A percentile compares a stretch with the other conserved stretches of the same genome.
Evolutionary conservation across 2,888 invertebrate genomes (phyloP).

Genomic region (Drosophila stalkeri): DNA sequence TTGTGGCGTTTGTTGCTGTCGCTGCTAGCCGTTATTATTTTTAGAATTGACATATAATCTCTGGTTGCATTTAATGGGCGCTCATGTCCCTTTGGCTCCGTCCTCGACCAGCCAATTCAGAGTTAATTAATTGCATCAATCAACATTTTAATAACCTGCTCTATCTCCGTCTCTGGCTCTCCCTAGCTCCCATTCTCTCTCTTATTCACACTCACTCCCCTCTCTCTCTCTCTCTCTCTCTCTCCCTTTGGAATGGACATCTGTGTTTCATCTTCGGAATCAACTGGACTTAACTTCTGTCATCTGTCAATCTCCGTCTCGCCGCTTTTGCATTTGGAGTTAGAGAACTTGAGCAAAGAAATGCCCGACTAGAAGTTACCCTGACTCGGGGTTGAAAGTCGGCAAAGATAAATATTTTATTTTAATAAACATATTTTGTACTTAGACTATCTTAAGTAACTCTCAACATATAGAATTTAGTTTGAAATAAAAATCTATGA

Average conservation of each 20-base stretch:
- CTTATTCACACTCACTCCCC: background rate
- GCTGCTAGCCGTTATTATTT: constrained; percentile 38
- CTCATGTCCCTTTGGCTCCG: constrained; percentile 7
- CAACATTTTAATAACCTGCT: constrained; percentile 6
- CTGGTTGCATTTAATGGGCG: constrained; percentile 34
- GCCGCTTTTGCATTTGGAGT: background rate
- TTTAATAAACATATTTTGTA: too few species aligned
- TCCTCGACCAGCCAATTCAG: constrained; percentile 29
- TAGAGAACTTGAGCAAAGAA: background rate
- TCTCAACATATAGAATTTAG: background rate
- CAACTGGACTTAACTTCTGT: constrained; percentile 6
- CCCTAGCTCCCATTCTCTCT: background rate
- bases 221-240: background rate
- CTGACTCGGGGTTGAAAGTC: background rate
- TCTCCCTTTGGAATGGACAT: background rate
- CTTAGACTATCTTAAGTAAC: too few species aligned
- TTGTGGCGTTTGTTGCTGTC: constrained; percentile 17
- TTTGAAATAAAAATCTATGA: too few species aligned
- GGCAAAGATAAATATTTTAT: too few species aligned
- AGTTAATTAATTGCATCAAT: constrained; percentile 44
- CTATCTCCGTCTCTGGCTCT: background rate
- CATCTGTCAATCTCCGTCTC: constrained; percentile 5
- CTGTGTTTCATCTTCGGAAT: background rate
- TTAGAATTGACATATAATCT: constrained; percentile 47
- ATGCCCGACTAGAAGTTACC: background rate